Percentiles rank a stretch among this genome's conserved stretches.
Evolutionary conservation across 2,113 vertebrate genomes (phyloP).

Genomic region (Stomatorhinus ivindoensis): DNA sequence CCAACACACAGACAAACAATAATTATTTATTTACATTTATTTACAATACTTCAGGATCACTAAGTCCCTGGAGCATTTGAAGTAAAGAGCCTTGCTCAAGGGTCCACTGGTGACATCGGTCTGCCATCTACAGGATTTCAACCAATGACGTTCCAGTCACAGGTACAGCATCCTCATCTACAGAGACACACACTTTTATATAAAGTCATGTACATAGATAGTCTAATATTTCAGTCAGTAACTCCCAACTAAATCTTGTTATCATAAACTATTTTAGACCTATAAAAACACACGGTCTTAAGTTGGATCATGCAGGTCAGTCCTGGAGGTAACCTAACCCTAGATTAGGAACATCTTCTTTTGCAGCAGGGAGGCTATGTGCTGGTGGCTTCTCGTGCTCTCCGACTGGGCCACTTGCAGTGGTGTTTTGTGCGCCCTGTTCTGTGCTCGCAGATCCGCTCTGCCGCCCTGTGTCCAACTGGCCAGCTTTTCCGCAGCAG

Average conservation of each 20-base stretch:
- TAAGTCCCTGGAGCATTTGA: neutral
- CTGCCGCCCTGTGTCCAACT: constrained; percentile 48
- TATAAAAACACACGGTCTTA: neutral
- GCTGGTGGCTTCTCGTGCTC: constrained; percentile 45
- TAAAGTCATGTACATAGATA: neutral
- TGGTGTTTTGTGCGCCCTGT: constrained; percentile 60
- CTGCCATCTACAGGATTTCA: neutral
- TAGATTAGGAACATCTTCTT: constrained; percentile 65
- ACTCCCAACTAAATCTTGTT: neutral
- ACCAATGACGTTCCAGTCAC: neutral
- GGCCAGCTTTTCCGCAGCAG: constrained; percentile 46
- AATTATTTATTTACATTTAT: neutral
- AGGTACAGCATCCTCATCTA: neutral
- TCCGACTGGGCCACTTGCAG: constrained; percentile 57
- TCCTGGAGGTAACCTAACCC: neutral
- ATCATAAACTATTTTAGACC: neutral
- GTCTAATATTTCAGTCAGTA: neutral
- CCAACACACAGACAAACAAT: neutral
- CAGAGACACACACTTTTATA: neutral
- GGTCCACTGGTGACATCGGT: neutral
- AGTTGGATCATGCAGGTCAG: neutral
- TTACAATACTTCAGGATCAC: neutral
- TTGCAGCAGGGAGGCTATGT: constrained; percentile 53
- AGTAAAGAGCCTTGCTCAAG: neutral
- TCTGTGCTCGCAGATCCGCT: constrained; percentile 50